Evolutionary conservation across 2,888 invertebrate species (phyloP).

Genomic region (Acrocera orbiculus): DNA sequence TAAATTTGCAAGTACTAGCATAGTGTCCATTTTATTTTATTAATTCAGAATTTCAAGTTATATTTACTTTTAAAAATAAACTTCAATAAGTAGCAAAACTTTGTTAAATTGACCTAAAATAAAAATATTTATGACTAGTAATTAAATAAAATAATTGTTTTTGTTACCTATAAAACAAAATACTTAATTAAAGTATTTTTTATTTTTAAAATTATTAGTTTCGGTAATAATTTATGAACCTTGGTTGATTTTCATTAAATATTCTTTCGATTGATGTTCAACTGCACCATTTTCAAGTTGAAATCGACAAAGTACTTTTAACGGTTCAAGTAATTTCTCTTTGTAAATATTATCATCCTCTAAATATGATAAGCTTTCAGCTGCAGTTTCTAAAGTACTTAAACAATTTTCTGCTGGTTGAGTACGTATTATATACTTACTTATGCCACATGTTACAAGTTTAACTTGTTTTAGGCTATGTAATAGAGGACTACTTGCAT

Average conservation of each 20-base stretch:
- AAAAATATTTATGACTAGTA: too few relatives aligned
- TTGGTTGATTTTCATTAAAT: slow-evolving; percentile 56
- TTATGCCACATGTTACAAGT: slow-evolving; percentile 49
- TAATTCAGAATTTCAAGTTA: too few relatives aligned
- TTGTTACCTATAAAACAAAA: too few relatives aligned
- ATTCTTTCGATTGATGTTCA: slow-evolving; percentile 84
- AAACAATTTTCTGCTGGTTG: slow-evolving; percentile 84
- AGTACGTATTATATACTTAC: slow-evolving; percentile 82
- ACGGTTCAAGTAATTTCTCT: slow-evolving; percentile 52
- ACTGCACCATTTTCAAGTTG: slow-evolving; percentile 85
- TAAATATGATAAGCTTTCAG: slow-evolving; percentile 56
- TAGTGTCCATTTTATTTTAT: too few relatives aligned
- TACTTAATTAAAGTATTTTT: too few relatives aligned
- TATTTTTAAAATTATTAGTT: too few relatives aligned
- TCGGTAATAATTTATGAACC: slow-evolving; percentile 69
- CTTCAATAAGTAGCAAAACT: too few relatives aligned
- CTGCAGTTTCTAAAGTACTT: slow-evolving; percentile 78
- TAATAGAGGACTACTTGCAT: slow-evolving; percentile 59
- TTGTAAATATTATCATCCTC: slow-evolving; percentile 49
- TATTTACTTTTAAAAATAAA: too few relatives aligned
- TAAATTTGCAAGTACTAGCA: too few relatives aligned
- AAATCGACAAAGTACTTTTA: slow-evolving; percentile 68
- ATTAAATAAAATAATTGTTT: too few relatives aligned
- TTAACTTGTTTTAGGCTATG: slow-evolving; percentile 66
- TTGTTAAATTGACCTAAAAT: too few relatives aligned